phyloP scores from a whole-genome alignment of 53 echinoderm and acorn worm genomes.

The Hippasteria phrygiana region DNA sequence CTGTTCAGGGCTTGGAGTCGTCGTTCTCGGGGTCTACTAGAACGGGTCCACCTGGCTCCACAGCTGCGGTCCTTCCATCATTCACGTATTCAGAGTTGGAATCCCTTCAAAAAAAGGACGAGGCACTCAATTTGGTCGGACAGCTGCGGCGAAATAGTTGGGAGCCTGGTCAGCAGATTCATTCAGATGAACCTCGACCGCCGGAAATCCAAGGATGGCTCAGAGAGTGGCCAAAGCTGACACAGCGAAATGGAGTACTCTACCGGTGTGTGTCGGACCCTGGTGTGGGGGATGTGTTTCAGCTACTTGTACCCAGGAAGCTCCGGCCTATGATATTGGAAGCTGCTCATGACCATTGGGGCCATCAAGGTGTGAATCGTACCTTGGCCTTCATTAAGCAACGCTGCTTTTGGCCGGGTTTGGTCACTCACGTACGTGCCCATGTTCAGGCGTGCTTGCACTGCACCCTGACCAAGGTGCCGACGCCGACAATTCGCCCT shows the following conservation, averaged over 20 bases:
- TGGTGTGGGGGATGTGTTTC: not conserved
- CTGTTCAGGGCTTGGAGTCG: not conserved
- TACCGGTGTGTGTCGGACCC: conserved; percentile 38
- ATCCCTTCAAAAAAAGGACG: conserved; percentile 32
- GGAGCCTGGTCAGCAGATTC: conserved; percentile 20
- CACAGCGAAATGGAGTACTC: conserved; percentile 31
- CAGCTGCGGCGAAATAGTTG: not conserved
- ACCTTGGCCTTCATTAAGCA: too few relatives aligned
- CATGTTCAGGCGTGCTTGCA: conserved; percentile 36
- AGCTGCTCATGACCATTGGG: too few relatives aligned
- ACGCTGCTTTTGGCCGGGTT: conserved; percentile 43
- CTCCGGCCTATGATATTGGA: conserved; percentile 13
- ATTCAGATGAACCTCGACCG: not conserved
- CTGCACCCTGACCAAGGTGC: not conserved
- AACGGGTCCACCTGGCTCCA: not conserved
- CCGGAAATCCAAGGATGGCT: not conserved
- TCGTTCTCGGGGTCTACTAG: not conserved
- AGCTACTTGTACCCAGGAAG: conserved; percentile 31
- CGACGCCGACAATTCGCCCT: conserved; percentile 18
- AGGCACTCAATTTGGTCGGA: conserved; percentile 22
- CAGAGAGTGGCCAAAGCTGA: conserved; percentile 25
- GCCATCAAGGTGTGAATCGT: too few relatives aligned
- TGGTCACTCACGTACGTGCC: not conserved
- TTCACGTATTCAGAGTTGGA: conserved; percentile 32
- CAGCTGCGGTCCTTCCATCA: conserved; percentile 42